Conservation (phyloP, 2,797 vertebrate species). For the Channa striata region DNA sequence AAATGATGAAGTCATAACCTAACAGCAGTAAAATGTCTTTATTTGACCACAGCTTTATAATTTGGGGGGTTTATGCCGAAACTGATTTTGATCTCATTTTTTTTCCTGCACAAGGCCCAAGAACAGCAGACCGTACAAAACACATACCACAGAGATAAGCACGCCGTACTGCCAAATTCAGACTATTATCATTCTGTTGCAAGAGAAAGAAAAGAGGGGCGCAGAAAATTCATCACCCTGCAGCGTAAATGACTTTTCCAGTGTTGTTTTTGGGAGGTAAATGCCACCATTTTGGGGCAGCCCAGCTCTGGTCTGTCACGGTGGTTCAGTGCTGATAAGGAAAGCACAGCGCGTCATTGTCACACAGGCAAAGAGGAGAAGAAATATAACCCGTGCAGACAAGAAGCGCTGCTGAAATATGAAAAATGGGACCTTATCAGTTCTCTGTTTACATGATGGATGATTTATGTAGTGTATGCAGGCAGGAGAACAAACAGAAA, state of each 20-base stretch:
- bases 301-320: constrained; percentile 55
- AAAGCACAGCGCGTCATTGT: constrained; percentile 53
- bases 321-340: constrained; percentile 64
- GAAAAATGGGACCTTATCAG: constrained; percentile 56
- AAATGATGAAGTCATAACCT: background rate
- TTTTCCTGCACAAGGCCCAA: background rate
- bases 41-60: background rate
- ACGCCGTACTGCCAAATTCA: background rate
- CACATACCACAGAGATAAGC: constrained; percentile 25
- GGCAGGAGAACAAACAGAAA: constrained; percentile 11
- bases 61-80: constrained; percentile 3
- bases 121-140: constrained; percentile 14
- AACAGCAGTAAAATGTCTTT: fast-evolving
- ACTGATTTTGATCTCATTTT: constrained; percentile 8
- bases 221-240: constrained; percentile 37
- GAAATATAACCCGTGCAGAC: constrained; percentile 51
- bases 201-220: constrained; percentile 28
- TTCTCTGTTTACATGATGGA: constrained; percentile 38
- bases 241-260: constrained; percentile 53
- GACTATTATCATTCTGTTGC: constrained; percentile 38
- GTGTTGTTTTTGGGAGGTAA: constrained; percentile 56
- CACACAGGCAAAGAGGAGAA: constrained; percentile 43
- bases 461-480: constrained; percentile 22
- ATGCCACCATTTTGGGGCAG: constrained; percentile 61
- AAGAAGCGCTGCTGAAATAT: constrained; percentile 35